Conservation (phyloP, 2,888 invertebrate genomes). For the Alloscopus bannaensis region DNA sequence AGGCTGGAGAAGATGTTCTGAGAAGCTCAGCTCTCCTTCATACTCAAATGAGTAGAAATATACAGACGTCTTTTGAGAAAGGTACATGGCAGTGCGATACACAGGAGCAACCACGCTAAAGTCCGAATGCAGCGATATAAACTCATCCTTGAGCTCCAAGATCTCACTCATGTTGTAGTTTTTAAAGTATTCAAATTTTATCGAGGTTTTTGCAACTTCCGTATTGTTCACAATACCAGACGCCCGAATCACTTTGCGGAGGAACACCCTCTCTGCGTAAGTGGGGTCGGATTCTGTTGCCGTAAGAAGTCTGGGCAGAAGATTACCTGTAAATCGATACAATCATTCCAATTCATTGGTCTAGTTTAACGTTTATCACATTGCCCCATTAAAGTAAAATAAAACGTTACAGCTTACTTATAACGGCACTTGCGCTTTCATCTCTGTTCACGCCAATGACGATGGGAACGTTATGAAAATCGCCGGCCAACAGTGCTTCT, state of each 20-base stretch:
- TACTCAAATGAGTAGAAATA: conserved; percentile 70
- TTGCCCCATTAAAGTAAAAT: not conserved
- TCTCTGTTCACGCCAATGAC: conserved; percentile 68
- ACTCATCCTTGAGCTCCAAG: conserved; percentile 65
- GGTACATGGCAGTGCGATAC: conserved; percentile 59
- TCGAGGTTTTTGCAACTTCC: conserved; percentile 58
- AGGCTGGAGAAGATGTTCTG: conserved; percentile 61
- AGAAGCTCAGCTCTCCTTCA: conserved; percentile 66
- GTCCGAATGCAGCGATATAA: conserved; percentile 67
- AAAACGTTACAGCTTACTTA: conserved; percentile 58
- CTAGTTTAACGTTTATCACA: not conserved
- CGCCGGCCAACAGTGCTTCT: conserved; percentile 53
- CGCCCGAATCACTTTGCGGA: conserved; percentile 64
- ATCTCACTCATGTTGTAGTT: conserved; percentile 68
- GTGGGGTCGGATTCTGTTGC: conserved; percentile 59
- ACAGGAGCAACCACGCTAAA: conserved; percentile 68
- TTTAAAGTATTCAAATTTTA: conserved; percentile 68
- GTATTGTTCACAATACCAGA: conserved; percentile 66
- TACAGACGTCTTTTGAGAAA: conserved; percentile 57
- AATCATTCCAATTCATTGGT: not conserved
- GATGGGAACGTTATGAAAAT: conserved; percentile 66
- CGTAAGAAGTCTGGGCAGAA: conserved; percentile 62
- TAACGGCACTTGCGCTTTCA: conserved; percentile 66
- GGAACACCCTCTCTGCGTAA: conserved; percentile 67
- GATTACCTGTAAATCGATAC: conserved; percentile 50